These are phyloP conservation scores for Lophotriccus pileatus DNA, from an alignment of 2,797 vertebrate genomes.

Conservation along the genomic window DNA sequence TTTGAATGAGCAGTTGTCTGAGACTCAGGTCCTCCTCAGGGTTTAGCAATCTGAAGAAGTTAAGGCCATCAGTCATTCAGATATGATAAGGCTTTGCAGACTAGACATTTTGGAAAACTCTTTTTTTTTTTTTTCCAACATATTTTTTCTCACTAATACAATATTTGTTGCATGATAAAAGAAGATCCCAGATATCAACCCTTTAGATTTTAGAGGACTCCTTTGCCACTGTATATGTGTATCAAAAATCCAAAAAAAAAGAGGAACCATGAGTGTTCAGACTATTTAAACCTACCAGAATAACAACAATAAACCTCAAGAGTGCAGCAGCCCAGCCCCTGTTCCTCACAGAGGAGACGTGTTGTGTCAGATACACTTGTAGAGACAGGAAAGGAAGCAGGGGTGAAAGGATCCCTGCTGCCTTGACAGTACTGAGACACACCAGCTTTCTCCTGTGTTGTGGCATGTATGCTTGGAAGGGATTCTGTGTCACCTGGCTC, in stretches of 20 bases:
- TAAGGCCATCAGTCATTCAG: neutral
- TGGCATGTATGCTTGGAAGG: neutral
- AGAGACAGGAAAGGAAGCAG: neutral
- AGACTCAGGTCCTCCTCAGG: neutral
- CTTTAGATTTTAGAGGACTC: neutral
- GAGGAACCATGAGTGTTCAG: neutral
- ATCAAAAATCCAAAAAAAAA: neutral
- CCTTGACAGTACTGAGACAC: neutral
- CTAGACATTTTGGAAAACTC: neutral
- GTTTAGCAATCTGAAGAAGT: neutral
- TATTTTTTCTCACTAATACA: neutral
- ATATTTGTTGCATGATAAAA: neutral
- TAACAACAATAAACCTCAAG: neutral
- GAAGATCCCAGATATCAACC: neutral
- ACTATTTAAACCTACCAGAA: neutral
- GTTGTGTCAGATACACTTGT: rapidly evolving
- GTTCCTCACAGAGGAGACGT: neutral
- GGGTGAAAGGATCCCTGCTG: neutral
- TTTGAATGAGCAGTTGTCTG: neutral
- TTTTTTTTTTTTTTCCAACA: neutral
- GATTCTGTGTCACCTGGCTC: neutral
- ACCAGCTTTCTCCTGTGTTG: neutral
- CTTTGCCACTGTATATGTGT: neutral
- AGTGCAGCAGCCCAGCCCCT: neutral
- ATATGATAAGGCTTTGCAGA: neutral